phyloP scores from a whole-genome alignment of 2,797 vertebrate genomes.

The Balearica regulorum region DNA sequence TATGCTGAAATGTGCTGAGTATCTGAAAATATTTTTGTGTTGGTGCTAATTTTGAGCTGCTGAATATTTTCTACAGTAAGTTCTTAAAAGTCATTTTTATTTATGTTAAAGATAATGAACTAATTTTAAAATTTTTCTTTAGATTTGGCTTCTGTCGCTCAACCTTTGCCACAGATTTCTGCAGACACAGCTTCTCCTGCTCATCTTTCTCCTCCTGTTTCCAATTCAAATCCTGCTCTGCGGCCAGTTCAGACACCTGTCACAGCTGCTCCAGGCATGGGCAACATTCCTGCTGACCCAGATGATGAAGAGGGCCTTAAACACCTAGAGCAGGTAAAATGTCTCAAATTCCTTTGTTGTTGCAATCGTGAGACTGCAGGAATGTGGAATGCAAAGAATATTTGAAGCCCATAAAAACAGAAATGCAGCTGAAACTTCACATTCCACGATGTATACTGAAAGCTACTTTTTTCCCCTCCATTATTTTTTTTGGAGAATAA shows the following conservation, averaged over 20 bases:
- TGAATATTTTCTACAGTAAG: background rate
- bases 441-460: background rate
- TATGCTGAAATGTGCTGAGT: background rate
- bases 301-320: conserved; percentile 98
- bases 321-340: conserved; percentile 92
- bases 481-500: background rate
- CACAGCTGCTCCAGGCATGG: conserved; percentile 77
- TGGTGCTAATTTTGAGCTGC: background rate
- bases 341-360: background rate
- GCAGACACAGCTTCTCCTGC: conserved; percentile 79
- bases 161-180: conserved; percentile 74
- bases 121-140: background rate
- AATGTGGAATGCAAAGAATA: background rate
- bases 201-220: conserved; percentile 75
- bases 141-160: conserved; percentile 75
- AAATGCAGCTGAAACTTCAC: background rate
- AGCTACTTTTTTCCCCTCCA: background rate
- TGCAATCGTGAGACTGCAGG: background rate
- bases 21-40: background rate
- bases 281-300: conserved; percentile 76
- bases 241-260: conserved; percentile 78
- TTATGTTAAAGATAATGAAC: background rate
- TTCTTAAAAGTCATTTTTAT: background rate
- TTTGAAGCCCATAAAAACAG: background rate
- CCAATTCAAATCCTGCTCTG: conserved; percentile 78